Evolutionary conservation across 2,113 vertebrate genomes (phyloP).

Genomic region (Poeciliopsis turrubarensis): DNA sequence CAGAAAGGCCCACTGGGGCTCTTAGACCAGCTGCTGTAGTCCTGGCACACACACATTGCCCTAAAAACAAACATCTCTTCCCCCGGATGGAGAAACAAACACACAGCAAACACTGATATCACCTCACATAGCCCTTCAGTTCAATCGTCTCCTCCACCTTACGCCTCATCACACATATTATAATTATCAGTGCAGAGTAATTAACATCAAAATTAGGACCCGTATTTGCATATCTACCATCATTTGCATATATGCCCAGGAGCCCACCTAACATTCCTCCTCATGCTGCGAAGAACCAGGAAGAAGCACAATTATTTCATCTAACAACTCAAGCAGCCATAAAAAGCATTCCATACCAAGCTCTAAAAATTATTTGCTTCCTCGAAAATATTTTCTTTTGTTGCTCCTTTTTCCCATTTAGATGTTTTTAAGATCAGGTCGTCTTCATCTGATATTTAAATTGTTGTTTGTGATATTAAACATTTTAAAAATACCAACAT

Average conservation of each 20-base stretch:
- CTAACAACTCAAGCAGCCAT: background rate
- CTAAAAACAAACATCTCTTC: constrained; percentile 41
- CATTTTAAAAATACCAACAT: background rate
- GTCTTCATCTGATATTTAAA: too few species aligned
- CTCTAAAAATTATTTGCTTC: background rate
- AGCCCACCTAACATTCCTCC: constrained; percentile 42
- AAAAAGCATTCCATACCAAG: background rate
- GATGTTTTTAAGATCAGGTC: too few species aligned
- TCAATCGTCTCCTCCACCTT: constrained; percentile 57
- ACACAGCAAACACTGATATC: constrained; percentile 32
- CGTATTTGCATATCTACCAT: constrained; percentile 66
- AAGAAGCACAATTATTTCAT: constrained; percentile 16
- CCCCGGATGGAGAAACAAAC: constrained; percentile 20
- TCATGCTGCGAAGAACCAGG: constrained; percentile 16
- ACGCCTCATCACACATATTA: constrained; percentile 74
- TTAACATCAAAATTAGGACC: constrained; percentile 76
- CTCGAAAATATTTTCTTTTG: background rate
- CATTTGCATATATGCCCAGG: constrained; percentile 59
- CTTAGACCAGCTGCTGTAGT: constrained; percentile 71
- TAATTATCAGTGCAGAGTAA: constrained; percentile 78
- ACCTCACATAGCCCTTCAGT: constrained; percentile 44
- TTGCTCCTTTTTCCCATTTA: background rate
- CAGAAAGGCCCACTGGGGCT: constrained; percentile 66
- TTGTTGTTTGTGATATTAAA: too few species aligned
- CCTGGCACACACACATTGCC: constrained; percentile 36